Conservation (phyloP, 2,888 invertebrate genomes). For the Ferrisia virgata region DNA sequence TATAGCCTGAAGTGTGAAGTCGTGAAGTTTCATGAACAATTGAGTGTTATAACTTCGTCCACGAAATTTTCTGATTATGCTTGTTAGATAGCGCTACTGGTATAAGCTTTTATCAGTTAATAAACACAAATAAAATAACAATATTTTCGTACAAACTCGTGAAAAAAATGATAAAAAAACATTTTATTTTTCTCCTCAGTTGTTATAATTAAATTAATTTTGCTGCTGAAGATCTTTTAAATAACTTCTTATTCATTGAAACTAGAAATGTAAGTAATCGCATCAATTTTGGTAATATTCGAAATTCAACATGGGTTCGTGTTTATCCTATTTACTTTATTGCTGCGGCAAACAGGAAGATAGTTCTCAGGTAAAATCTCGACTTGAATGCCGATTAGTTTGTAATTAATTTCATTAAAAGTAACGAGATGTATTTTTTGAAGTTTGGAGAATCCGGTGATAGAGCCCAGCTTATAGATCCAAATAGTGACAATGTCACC, state of each 20-base stretch:
- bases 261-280: not conserved
- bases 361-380: slow-evolving; percentile 20
- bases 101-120: not conserved
- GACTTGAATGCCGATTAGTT: not conserved
- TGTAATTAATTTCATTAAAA: not conserved
- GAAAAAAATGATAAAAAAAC: no score
- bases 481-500: slow-evolving; percentile 8
- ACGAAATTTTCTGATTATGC: no score
- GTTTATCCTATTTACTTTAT: slow-evolving; percentile 16
- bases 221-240: not conserved
- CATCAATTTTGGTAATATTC: not conserved
- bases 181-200: not conserved
- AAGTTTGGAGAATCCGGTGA: slow-evolving; percentile 44
- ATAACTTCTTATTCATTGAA: not conserved
- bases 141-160: no score
- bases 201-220: not conserved
- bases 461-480: slow-evolving; percentile 36
- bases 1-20: no score
- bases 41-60: no score
- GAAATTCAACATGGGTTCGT: slow-evolving; percentile 13
- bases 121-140: not conserved
- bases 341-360: slow-evolving; percentile 41
- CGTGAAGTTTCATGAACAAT: no score
- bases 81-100: not conserved
- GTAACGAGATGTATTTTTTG: not conserved